A percentile compares a stretch with the other conserved stretches of the same genome.
These are phyloP conservation scores for Lamellibrachia columna DNA, from an alignment of 2,888 invertebrate species.

Conservation along the genomic window DNA sequence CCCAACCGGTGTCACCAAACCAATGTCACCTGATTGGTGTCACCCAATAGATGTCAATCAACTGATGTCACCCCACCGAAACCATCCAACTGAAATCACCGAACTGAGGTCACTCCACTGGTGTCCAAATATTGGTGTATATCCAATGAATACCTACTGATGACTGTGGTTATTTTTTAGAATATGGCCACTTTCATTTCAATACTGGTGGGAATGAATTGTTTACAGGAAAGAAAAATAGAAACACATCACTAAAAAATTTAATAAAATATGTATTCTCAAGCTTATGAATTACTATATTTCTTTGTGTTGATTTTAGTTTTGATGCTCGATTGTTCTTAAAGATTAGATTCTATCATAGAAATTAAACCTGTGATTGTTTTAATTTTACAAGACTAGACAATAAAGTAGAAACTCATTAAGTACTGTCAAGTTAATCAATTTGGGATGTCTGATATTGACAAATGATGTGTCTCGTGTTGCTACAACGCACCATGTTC, in stretches of 20 bases:
- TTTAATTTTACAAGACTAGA: no score
- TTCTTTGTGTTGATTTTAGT: no score
- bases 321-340: no score
- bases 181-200: no score
- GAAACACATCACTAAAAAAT: neutral
- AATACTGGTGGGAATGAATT: no score
- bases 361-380: no score
- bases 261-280: neutral
- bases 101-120: neutral
- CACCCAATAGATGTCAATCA: neutral
- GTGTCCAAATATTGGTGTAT: neutral
- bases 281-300: neutral
- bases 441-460: no score
- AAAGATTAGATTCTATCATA: no score
- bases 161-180: no score
- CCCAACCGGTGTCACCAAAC: neutral
- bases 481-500: constrained; percentile 56
- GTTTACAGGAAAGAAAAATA: no score
- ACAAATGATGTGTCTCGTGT: neutral
- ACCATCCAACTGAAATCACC: neutral
- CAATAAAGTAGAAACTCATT: no score
- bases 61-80: neutral
- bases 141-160: neutral
- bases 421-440: no score
- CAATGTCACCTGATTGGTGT: neutral